Percentiles rank a stretch among this genome's conserved stretches.
These are phyloP conservation scores for Helobdella robusta DNA, from an alignment of 2,888 invertebrate genomes.

Conservation along the genomic window DNA sequence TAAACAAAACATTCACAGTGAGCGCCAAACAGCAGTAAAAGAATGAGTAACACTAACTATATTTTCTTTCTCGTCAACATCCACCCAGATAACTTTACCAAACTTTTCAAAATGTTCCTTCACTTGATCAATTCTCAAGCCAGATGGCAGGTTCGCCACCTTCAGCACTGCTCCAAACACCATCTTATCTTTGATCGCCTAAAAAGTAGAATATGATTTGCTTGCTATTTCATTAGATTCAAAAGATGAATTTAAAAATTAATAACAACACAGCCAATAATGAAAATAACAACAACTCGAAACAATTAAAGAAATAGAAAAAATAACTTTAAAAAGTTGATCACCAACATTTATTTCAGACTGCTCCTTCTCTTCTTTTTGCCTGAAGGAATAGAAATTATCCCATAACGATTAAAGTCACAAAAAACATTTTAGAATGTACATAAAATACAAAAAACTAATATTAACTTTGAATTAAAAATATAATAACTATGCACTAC, in stretches of 20 bases:
- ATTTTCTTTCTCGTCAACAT: constrained; percentile 64
- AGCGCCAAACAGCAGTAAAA: not conserved
- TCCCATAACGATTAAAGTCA: not conserved
- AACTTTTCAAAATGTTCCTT: constrained; percentile 58
- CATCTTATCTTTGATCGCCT: constrained; percentile 25
- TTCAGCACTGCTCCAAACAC: constrained; percentile 28
- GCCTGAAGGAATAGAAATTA: constrained; percentile 10
- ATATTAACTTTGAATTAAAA: not conserved
- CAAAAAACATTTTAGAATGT: not conserved
- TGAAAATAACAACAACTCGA: no score
- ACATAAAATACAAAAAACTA: not conserved
- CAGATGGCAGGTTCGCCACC: constrained; percentile 22
- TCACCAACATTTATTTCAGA: constrained; percentile 25
- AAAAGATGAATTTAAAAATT: no score
- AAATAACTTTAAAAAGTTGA: no score
- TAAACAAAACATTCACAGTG: not conserved
- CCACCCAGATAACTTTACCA: constrained; percentile 60
- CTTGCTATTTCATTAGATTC: no score
- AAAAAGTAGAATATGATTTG: no score
- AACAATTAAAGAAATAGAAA: no score
- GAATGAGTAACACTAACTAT: constrained; percentile 50
- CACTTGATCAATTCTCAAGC: constrained; percentile 58
- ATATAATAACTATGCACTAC: no score
- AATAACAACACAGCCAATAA: no score
- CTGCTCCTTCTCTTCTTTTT: constrained; percentile 24